Evolutionary conservation across 2,888 invertebrate species (phyloP).

Genomic region (Drosophila mimetica): DNA sequence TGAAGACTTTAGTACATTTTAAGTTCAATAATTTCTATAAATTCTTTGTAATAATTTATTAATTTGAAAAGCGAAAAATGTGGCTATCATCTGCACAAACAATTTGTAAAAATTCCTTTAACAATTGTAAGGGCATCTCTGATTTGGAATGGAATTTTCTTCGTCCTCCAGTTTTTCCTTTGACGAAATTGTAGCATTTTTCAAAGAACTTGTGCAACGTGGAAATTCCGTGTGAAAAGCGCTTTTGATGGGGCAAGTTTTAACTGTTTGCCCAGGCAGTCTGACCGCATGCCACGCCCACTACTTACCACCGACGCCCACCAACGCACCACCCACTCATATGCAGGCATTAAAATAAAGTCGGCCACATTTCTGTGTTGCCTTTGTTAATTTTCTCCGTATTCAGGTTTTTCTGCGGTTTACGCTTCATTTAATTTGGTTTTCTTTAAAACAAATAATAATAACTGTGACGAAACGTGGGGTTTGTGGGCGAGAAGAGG

Average conservation of each 20-base stretch:
- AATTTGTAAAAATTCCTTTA: background rate
- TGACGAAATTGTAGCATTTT: slow-evolving; percentile 34
- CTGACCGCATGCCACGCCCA: slow-evolving; percentile 23
- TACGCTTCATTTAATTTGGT: slow-evolving; percentile 31
- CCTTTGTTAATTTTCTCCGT: slow-evolving; percentile 7
- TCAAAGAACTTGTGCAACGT: slow-evolving; percentile 26
- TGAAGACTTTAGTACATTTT: background rate
- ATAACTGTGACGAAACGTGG: slow-evolving; percentile 13
- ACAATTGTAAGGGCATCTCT: slow-evolving; percentile 18
- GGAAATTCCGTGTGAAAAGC: slow-evolving; percentile 30
- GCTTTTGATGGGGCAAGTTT: slow-evolving; percentile 15
- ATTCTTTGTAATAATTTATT: background rate
- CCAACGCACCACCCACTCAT: slow-evolving; percentile 16
- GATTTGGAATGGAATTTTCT: slow-evolving; percentile 6
- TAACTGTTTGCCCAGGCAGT: slow-evolving; percentile 16
- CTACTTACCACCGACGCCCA: slow-evolving; percentile 1
- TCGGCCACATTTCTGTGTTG: slow-evolving; percentile 6
- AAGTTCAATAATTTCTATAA: background rate
- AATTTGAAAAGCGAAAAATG: background rate
- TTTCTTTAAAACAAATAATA: slow-evolving; percentile 27
- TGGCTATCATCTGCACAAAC: background rate
- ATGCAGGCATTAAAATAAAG: slow-evolving; percentile 3
- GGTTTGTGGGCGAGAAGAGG: slow-evolving; percentile 2
- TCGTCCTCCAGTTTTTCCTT: slow-evolving; percentile 3
- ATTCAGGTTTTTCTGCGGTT: background rate